Conservation (phyloP, 64 coral and sea anemone genomes). For the Porites australiensis region DNA sequence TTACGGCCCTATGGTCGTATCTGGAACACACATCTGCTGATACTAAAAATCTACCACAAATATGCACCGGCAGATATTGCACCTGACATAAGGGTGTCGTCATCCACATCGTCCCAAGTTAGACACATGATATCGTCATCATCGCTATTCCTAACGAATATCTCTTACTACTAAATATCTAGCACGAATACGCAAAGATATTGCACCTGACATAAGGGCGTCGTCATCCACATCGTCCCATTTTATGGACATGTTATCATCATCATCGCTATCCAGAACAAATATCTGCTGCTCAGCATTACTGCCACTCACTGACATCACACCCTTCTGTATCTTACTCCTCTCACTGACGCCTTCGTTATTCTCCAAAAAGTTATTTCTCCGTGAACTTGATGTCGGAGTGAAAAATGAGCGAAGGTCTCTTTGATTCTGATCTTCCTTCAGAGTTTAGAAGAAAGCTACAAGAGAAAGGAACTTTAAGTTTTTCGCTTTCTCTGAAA, state of each 20-base stretch:
- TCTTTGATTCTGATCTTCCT: neutral
- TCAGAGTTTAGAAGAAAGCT: neutral
- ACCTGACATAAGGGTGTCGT: neutral
- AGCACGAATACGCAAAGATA: too few relatives aligned
- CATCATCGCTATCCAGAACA: slow-evolving; percentile 13
- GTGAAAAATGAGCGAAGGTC: slow-evolving; percentile 45
- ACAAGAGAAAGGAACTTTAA: neutral
- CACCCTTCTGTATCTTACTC: neutral
- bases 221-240: neutral
- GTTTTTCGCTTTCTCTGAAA: neutral
- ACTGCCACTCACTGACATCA: neutral
- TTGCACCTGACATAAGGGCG: neutral
- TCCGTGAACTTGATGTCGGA: neutral
- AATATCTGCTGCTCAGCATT: neutral
- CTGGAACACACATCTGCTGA: too few relatives aligned
- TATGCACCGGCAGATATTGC: too few relatives aligned
- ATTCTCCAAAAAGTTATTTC: neutral
- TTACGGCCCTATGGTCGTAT: too few relatives aligned
- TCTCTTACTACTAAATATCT: too few relatives aligned
- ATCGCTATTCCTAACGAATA: too few relatives aligned
- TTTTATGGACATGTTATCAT: neutral
- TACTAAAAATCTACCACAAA: too few relatives aligned
- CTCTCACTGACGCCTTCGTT: neutral
- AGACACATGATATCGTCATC: too few relatives aligned
- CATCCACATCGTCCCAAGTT: too few relatives aligned